phyloP scores from a whole-genome alignment of 2,113 vertebrate genomes.

The Rana temporaria region DNA sequence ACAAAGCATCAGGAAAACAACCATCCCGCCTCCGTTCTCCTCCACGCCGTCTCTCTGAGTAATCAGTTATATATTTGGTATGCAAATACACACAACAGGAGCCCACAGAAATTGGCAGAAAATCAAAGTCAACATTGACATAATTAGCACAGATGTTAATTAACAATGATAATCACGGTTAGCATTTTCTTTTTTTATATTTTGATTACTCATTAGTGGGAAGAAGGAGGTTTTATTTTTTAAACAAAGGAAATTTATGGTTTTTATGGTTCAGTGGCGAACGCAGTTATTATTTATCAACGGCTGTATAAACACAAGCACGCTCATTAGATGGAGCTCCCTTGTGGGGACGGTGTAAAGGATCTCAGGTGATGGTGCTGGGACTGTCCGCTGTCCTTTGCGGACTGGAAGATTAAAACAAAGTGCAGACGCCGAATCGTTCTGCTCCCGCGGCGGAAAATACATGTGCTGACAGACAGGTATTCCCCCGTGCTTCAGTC shows the following conservation, averaged over 20 bases:
- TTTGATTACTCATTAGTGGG: conserved; percentile 23
- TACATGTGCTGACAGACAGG: too few species aligned
- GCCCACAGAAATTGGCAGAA: conserved; percentile 21
- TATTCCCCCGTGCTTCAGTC: too few species aligned
- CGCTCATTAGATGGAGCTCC: too few species aligned
- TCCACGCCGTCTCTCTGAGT: background rate
- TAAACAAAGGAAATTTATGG: conserved; percentile 4
- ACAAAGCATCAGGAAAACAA: conserved; percentile 35
- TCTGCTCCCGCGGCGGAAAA: too few species aligned
- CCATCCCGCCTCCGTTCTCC: background rate
- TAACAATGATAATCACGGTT: conserved; percentile 36
- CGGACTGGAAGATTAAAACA: too few species aligned
- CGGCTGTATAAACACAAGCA: background rate
- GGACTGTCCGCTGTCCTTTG: too few species aligned
- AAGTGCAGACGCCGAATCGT: too few species aligned
- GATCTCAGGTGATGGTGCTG: too few species aligned
- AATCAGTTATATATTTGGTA: conserved; percentile 29
- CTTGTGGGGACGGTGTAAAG: too few species aligned
- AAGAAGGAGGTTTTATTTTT: background rate
- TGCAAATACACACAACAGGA: conserved; percentile 35
- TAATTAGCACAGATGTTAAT: conserved; percentile 55
- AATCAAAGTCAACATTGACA: conserved; percentile 49
- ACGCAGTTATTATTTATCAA: too few species aligned
- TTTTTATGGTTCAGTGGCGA: background rate
- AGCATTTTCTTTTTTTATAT: conserved; percentile 22